Percentiles rank a stretch among this genome's conserved stretches.
phyloP scores from a whole-genome alignment of 2,113 vertebrate genomes.

The Phylloscopus whistleri region DNA sequence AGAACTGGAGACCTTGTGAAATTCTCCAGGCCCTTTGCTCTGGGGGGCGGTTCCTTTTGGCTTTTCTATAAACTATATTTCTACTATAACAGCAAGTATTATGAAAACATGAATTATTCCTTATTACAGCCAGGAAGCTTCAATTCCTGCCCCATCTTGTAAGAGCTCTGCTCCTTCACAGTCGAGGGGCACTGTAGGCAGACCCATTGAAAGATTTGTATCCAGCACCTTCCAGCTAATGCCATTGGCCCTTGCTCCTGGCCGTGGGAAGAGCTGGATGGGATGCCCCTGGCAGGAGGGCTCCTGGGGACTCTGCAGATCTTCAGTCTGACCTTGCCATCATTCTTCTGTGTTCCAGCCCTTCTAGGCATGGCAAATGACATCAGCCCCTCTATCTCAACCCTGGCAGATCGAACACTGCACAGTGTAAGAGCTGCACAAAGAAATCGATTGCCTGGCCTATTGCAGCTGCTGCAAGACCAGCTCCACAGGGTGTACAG shows the following conservation, averaged over 20 bases:
- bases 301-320: not conserved
- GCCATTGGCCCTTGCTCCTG: not conserved
- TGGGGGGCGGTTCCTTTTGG: too few relatives aligned
- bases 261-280: not conserved
- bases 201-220: not conserved
- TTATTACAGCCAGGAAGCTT: not conserved
- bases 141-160: not conserved
- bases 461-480: not conserved
- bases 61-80: too few relatives aligned
- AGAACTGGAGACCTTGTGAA: too few relatives aligned
- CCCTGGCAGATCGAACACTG: not conserved
- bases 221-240: not conserved
- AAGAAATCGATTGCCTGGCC: not conserved
- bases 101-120: too few relatives aligned
- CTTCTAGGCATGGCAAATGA: not conserved
- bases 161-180: not conserved
- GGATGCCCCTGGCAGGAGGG: not conserved
- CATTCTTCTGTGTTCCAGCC: not conserved
- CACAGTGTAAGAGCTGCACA: not conserved
- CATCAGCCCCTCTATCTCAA: not conserved
- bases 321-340: not conserved
- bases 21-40: too few relatives aligned
- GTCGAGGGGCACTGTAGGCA: accelerated
- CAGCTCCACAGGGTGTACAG: too few relatives aligned
- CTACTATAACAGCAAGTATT: too few relatives aligned